Base-by-base conservation (phyloP, 2,797 vertebrate species). In the Mormyrops boulengeri region DNA sequence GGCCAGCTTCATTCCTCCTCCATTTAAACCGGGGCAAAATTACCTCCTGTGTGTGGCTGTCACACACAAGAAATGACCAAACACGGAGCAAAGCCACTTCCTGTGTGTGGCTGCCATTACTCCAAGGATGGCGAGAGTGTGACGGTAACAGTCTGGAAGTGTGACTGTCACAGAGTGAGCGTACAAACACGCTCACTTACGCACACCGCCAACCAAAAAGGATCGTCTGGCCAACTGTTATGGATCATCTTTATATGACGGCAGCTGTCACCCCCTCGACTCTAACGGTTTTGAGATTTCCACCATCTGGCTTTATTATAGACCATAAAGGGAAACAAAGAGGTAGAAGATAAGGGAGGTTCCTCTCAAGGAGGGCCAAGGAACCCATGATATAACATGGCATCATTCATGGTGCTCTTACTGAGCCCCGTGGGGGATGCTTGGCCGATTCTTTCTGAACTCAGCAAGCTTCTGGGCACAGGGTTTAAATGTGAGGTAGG, bases 231-330 rank as follows among this genome's bases (percentile, higher is more conserved):
- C 60, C 85, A 77, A 87, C 60, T 87, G 89, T n/a, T 44, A 55
- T 49, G 85, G 89, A 89, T 77, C 62, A 77, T 77, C 85, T 49
- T 89, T 89, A 57, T 80, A 77, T 89, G 66, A 89, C 17, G 57
- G 89, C 85, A 89, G 85, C 38, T 87, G 89, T 77, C 89, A 77
- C 34, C 85, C 89, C 69, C 60, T 73, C 60, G 34, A 80, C 89
- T 87, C 60, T 87, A 85, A 89, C 84, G 57, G 85, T 85, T 80
- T 80, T 77, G 86, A 66, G 73, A 73, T 73, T 87, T 87, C 66
- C 62, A 41, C 89, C 89, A 89, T 89, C 89, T 87, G 89, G 49
- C 66, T 85, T 85, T 44, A 87, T 87, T 87, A 89, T 26, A 77
- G 66, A 49, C n/a, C 77, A 55, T 77, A 66, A 89, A 87, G 41